Base-by-base conservation (phyloP, 2,113 vertebrate genomes). In the Paedocypris sp. region DNA sequence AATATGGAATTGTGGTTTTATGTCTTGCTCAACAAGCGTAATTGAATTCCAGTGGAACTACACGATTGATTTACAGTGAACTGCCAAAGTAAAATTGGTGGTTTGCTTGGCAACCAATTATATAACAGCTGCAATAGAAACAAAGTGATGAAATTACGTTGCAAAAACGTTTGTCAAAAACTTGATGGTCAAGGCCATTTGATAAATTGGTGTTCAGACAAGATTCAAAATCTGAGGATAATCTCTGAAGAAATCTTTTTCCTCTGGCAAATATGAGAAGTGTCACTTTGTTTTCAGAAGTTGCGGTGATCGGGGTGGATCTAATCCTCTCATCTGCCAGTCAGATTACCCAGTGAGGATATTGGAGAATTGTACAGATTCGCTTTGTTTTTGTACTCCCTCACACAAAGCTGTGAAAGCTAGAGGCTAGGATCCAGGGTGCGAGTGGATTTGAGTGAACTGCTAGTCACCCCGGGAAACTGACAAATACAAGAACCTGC, bases 391-490 rank as follows among this genome's bases (percentile, higher is more conserved):
- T 42, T 53, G 8, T 33, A 31, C 26, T 56, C 29, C 38, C 32
- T 58, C 52, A 61, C 60, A 54, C 50, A 19, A 51, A 26, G 57
- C 22, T 50, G 53, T 50, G 19, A 10, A 13, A 19, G 45, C 57
- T 45, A 15, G 31, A 52, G 50, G 66, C 32, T 2, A 36, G 19
- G 51, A 47, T 52, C 51, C 57, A 52, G 60, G 65, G 50, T 62
- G 57, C 64, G 47, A 64, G 60, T 46, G 56, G 61, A 65, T 56
- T 68, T 68, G 56, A 54, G 60, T 67, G 48, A 65, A 72, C 70
- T 45, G 16, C 3, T 5, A 39, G 57, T 62, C 33, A 60, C 61
- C 62, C 39, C 46, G 47, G 58, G 39, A 72, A 60, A 31, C 57
- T 42, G 54, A 72, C 45, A 65, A 68, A 68, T 65, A 47, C 60